Conservation (phyloP, 2,113 vertebrate species). For the Cebus imitator region DNA sequence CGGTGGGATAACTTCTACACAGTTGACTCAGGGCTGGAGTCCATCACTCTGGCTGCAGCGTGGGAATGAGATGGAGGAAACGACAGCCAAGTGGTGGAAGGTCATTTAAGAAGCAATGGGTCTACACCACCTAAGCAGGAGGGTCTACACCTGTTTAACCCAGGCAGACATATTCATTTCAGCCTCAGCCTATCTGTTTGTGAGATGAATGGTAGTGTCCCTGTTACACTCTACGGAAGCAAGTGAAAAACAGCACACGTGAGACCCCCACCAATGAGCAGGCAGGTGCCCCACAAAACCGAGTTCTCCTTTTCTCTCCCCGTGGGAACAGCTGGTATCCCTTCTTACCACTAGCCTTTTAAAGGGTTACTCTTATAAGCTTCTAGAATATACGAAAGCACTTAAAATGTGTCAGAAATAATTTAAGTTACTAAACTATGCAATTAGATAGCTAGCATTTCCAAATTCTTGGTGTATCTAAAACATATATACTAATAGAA, state of each 20-base stretch:
- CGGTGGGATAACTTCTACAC: neutral
- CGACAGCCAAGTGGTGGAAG: neutral
- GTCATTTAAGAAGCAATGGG: neutral
- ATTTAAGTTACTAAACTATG: neutral
- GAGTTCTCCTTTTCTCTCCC: neutral
- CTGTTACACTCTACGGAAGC: neutral
- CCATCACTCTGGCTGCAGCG: neutral
- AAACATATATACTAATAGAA: neutral
- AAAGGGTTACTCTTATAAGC: neutral
- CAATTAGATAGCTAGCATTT: neutral
- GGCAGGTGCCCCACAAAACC: neutral
- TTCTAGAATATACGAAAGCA: neutral
- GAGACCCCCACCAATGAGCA: fast-evolving
- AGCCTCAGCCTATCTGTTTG: neutral
- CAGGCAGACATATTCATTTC: too few species aligned
- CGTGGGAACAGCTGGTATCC: neutral
- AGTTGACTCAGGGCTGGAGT: neutral
- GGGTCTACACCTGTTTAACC: too few species aligned
- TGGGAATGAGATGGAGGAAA: neutral
- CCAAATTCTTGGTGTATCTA: neutral
- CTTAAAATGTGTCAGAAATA: neutral
- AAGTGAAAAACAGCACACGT: fast-evolving
- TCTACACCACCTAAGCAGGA: too few species aligned
- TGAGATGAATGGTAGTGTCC: neutral
- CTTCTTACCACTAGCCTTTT: neutral